Evolutionary conservation across 2,113 vertebrate genomes (phyloP).

Genomic region (Anser cygnoides): DNA sequence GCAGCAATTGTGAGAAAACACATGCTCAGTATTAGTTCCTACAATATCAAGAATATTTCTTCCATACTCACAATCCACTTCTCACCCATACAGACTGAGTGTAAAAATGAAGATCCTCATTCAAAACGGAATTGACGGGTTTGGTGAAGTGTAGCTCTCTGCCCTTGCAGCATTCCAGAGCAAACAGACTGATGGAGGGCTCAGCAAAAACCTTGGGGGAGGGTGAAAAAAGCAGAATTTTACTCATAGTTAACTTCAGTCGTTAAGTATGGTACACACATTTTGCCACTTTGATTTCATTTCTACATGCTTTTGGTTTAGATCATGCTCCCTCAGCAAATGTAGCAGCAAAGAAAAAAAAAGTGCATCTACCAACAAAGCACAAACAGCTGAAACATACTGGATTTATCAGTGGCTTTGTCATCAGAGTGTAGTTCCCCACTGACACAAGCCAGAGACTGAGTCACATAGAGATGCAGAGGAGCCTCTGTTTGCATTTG

Average conservation of each 20-base stretch:
- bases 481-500: not conserved
- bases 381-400: not conserved
- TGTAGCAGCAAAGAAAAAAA: not conserved
- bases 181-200: conserved; percentile 83
- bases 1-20: not conserved
- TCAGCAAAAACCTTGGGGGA: conserved; percentile 82
- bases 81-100: conserved; percentile 84
- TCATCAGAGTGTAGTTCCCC: not conserved
- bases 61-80: conserved; percentile 83
- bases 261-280: not conserved
- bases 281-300: not conserved
- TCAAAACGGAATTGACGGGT: conserved; percentile 73
- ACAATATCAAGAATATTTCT: not conserved
- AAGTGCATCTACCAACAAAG: not conserved
- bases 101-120: conserved; percentile 79
- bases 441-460: not conserved
- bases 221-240: not conserved
- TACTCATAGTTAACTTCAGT: not conserved
- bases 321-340: not conserved
- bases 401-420: not conserved
- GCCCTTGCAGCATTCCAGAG: conserved; percentile 83
- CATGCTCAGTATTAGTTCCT: not conserved
- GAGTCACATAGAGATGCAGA: not conserved
- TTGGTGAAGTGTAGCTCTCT: conserved; percentile 79
- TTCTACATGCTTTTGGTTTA: not conserved